Evolutionary conservation across 2,797 vertebrate genomes (phyloP).

Genomic region (Enteromius argenteus): DNA sequence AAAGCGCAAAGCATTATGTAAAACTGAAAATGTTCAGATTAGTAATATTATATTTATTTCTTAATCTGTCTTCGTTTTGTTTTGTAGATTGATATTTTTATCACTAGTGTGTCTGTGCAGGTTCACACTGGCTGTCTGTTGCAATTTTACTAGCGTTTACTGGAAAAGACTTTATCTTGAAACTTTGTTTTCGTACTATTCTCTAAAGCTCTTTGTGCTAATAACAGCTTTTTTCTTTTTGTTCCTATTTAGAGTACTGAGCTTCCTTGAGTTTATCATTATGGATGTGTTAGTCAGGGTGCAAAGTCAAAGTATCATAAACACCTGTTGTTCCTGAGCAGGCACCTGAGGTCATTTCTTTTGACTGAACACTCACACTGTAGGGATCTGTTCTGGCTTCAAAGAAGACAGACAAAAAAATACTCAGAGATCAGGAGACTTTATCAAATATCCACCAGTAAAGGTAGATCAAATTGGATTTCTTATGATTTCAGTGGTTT

Average conservation of each 20-base stretch:
- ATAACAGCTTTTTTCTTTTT: not conserved
- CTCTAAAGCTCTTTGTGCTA: not conserved
- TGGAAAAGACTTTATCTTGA: not conserved
- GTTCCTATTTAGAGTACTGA: not conserved
- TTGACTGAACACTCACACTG: not conserved
- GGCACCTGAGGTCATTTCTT: constrained; percentile 42
- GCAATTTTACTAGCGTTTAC: not conserved
- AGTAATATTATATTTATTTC: not conserved
- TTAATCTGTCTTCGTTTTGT: not conserved
- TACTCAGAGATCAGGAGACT: not conserved
- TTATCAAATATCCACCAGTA: constrained; percentile 43
- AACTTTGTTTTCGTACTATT: not conserved
- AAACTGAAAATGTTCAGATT: not conserved
- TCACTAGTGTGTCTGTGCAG: not conserved
- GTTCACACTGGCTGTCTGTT: not conserved
- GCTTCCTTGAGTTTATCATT: constrained; percentile 17
- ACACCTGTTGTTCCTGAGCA: constrained; percentile 58
- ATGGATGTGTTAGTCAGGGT: constrained; percentile 61
- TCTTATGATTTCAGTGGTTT: not conserved
- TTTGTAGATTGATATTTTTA: not conserved
- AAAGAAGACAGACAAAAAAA: constrained; percentile 3
- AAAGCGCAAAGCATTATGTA: constrained; percentile 6
- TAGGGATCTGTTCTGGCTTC: not conserved
- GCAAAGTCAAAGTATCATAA: constrained; percentile 84
- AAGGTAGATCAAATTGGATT: not conserved